These are phyloP conservation scores for Drosophila pandora DNA, from an alignment of 1,140 invertebrate genomes.

Conservation along the genomic window DNA sequence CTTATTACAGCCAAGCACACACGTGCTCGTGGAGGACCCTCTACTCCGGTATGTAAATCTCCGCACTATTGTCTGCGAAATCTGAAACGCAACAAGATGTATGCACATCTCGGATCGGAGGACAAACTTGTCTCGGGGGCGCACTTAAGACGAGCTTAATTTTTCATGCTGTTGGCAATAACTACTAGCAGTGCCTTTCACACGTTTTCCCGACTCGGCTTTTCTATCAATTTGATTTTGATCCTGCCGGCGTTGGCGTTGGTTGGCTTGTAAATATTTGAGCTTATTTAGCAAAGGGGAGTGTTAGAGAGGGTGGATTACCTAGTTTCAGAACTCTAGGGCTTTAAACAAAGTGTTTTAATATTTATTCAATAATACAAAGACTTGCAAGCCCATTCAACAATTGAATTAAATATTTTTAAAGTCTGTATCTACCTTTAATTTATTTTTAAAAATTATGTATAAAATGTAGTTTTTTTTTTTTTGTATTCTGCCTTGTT, in stretches of 20 bases:
- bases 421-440: no score
- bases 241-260: conserved; percentile 32
- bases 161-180: conserved; percentile 72
- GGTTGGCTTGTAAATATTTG: conserved; percentile 38
- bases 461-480: background rate
- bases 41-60: conserved; percentile 58
- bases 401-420: background rate
- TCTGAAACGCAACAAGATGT: conserved; percentile 43
- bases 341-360: no score
- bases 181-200: conserved; percentile 35
- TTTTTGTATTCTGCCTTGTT: background rate
- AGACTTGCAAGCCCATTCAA: no score
- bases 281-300: conserved; percentile 37
- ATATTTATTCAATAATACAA: no score
- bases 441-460: background rate
- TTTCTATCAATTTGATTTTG: conserved; percentile 45
- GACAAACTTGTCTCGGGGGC: conserved; percentile 54
- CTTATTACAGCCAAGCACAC: conserved; percentile 68
- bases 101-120: conserved; percentile 17
- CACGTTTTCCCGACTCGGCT: conserved; percentile 20
- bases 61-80: conserved; percentile 60
- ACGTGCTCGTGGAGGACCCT: conserved; percentile 43
- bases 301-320: background rate
- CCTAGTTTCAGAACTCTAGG: background rate
- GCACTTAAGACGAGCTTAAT: conserved; percentile 69